Base-by-base conservation (phyloP, 1,140 invertebrate species). In the Ips typographus region DNA sequence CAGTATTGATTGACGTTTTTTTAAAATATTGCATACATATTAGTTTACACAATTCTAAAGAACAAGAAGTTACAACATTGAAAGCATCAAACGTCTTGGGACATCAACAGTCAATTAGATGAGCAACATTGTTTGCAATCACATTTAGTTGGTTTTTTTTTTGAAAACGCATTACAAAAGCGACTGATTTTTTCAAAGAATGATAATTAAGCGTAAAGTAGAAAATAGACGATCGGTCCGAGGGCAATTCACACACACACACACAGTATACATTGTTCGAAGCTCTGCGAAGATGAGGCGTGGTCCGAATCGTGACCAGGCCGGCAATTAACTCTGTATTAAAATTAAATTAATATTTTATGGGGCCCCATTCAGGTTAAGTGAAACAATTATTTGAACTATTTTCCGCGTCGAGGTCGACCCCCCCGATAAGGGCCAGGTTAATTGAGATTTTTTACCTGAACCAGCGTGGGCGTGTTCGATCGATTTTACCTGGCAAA, bases 341-440 rank as follows among this genome's bases (percentile, higher is more conserved):
- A 65, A 69, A 69, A 72, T 69, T 72, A 65, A 72, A 72, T 72
- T 69, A 72, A 61, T 72, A 69, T 61, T 71, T 68, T 72, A 72
- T 65, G 42, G 62, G 55, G 47, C 61, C 22, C 44, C 60, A 71
- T 67, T 67, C 64, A 59, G 44, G 55, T 62, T 71, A 56, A 51
- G 42, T 67, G 40, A 67, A 62, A 62, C 67, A 62, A 67, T 58
- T 59, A 69, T 69, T 62, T 69, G 59, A 62, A 62, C 67, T 62
- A 62, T 58, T 67, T 67, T 67, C 44, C 39, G 53, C 65, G 56
- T 65, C 7, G 53, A 47, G 53, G 43, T 67, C 65, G 62, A 42
- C 43, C 44, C n/a, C 39, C 62, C 62, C n/a, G 62, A 65, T 65
- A 65, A 65, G 62, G 43, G 22, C 49, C 22, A 37, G 39, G 43